A percentile compares a stretch with the other conserved stretches of the same genome.
These are phyloP conservation scores for Catalaphyllia jardinei DNA, from an alignment of 64 coral and sea anemone genomes.

Conservation along the genomic window DNA sequence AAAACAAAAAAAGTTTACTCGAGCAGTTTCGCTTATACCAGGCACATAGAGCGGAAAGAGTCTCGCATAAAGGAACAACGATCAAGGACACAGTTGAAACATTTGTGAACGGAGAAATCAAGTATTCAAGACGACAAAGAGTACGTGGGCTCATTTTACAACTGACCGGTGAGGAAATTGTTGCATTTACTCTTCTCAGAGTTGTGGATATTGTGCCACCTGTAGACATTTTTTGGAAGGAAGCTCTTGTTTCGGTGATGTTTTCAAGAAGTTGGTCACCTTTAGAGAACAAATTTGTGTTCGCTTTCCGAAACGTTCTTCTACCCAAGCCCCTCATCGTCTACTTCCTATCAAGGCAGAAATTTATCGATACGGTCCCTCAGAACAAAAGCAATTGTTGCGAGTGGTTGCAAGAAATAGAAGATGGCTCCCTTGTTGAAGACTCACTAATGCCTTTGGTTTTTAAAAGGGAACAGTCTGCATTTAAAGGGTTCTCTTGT, in stretches of 20 bases:
- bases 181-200: neutral
- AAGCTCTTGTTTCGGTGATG: neutral
- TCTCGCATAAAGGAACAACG: neutral
- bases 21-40: neutral
- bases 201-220: neutral
- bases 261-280: neutral
- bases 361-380: neutral
- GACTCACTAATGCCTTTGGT: constrained; percentile 10
- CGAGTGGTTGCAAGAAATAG: constrained; percentile 8
- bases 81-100: neutral
- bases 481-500: constrained; percentile 52
- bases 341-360: neutral
- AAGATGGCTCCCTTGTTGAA: constrained; percentile 22
- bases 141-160: neutral
- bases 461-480: constrained; percentile 3
- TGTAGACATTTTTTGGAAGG: neutral
- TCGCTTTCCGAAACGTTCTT: neutral
- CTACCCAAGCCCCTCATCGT: neutral
- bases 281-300: neutral
- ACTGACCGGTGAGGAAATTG: neutral
- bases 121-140: neutral
- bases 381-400: constrained; percentile 18
- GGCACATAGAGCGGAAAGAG: neutral
- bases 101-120: neutral
- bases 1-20: neutral